phyloP scores from a whole-genome alignment of 2,797 vertebrate species.

The Pteronotus mesoamericanus region DNA sequence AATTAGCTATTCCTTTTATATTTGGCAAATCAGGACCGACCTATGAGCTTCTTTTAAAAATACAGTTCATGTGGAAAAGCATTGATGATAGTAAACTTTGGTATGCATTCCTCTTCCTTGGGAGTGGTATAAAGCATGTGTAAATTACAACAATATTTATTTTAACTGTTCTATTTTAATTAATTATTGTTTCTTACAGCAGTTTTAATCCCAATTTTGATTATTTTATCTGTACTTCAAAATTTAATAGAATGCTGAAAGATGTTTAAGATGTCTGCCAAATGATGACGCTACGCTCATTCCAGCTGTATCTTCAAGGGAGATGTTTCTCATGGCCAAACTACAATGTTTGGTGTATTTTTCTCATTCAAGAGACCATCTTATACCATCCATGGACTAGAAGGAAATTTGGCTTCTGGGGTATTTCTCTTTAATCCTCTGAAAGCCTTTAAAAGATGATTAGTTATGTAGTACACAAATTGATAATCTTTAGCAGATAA shows the following conservation, averaged over 20 bases:
- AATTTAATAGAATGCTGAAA: background rate
- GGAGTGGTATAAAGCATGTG: background rate
- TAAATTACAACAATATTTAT: background rate
- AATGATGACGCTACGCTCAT: background rate
- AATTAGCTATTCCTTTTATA: background rate
- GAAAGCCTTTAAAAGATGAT: constrained; percentile 55
- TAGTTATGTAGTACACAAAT: constrained; percentile 19
- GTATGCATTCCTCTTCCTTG: background rate
- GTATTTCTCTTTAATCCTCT: constrained; percentile 49
- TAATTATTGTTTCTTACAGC: background rate
- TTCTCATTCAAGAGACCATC: background rate
- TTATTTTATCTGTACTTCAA: background rate
- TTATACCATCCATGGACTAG: background rate
- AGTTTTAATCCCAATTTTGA: background rate
- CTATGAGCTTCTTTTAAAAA: background rate
- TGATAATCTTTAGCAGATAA: constrained; percentile 48
- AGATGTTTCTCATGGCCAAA: background rate
- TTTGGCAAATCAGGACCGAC: background rate
- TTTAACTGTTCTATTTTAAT: background rate
- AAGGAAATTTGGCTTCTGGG: background rate
- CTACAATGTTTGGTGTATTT: background rate
- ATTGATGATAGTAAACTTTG: background rate
- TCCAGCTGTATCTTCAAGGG: background rate
- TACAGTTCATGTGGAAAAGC: background rate
- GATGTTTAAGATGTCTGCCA: background rate